Evolutionary conservation across 2,888 invertebrate species (phyloP).

Genomic region (Molanna angustata): DNA sequence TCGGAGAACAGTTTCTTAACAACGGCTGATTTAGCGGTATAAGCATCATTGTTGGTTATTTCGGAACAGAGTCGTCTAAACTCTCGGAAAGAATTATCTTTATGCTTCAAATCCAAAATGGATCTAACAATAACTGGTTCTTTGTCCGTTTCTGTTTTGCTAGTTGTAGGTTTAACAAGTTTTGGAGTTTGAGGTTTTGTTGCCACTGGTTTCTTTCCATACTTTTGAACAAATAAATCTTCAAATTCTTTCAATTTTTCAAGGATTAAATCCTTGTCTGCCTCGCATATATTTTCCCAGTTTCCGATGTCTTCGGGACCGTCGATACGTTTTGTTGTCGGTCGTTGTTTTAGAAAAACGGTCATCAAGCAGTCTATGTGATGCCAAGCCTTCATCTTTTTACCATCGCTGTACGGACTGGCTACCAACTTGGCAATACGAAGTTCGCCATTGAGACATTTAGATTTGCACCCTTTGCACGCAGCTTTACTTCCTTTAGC

Average conservation of each 20-base stretch:
- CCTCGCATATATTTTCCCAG: constrained; percentile 63
- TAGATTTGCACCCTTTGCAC: constrained; percentile 84
- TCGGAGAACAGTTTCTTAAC: constrained; percentile 65
- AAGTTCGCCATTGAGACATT: constrained; percentile 68
- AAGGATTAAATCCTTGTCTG: constrained; percentile 64
- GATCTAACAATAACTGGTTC: not conserved
- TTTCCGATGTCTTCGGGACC: constrained; percentile 76
- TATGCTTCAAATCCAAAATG: constrained; percentile 37
- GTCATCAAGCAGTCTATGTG: constrained; percentile 81
- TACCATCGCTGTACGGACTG: constrained; percentile 73
- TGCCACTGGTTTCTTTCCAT: constrained; percentile 49
- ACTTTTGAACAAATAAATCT: constrained; percentile 52
- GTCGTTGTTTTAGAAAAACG: constrained; percentile 72
- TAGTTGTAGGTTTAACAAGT: constrained; percentile 35
- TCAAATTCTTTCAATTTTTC: constrained; percentile 63
- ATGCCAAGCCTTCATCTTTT: constrained; percentile 80
- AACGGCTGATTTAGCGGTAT: constrained; percentile 75
- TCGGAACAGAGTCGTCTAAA: constrained; percentile 76
- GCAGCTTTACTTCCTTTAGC: constrained; percentile 78
- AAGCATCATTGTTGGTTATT: constrained; percentile 74
- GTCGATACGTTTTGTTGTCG: constrained; percentile 79
- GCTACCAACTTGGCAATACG: constrained; percentile 74
- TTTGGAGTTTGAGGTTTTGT: constrained; percentile 23
- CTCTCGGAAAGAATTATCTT: constrained; percentile 72
- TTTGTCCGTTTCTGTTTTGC: constrained; percentile 5